Base-by-base conservation (phyloP, 2,888 invertebrate genomes). In the Cistogaster globosa region DNA sequence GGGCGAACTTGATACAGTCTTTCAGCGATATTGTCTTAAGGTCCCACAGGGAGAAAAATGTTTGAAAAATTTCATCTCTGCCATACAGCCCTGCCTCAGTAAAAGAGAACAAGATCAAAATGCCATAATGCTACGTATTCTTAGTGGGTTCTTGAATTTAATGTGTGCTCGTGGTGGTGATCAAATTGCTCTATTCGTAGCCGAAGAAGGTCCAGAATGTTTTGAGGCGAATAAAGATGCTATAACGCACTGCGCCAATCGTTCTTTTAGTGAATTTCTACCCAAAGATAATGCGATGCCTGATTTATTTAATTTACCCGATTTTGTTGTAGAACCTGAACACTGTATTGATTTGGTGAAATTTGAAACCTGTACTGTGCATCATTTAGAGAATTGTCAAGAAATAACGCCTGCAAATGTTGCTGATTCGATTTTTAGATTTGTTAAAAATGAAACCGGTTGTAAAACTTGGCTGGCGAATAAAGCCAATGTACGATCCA, bases 331-430 rank as follows among this genome's bases (percentile, higher is more conserved):
- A 77, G 94, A 94, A 75, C 94, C 94, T 75, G 92, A 91, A 16
- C 91, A 93, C 81, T 93, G 93, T 71, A 88, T 91, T 8, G 92
- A 92, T 68, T 78, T 92, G 79, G 89, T 91, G 57, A 88, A 88
- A 48, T 91, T 93, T 72, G 91, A 92, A 87, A 58, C 74, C n/a
- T 93, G 92, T 69, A 89, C 92, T 3, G 48, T 93, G 32, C 89
- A 89, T 32, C 90, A 91, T 79, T 71, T 92, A 87, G 96, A 96
- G 89, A 93, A 93, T 7, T 97, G 97, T 89, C 90, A 92, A 0
- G 95, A 96, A 63, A 96, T 96, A 8, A 97, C 97, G 0, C 96
- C 97, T 0, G 95, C 95, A 42, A 97, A 97, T 92, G 95, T 97
- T 89, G 94, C 95, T 0, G 96, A 97, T 84, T 95, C 97, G 0